Conservation (phyloP, 2,888 invertebrate genomes). For the Phyto melanocephala region DNA sequence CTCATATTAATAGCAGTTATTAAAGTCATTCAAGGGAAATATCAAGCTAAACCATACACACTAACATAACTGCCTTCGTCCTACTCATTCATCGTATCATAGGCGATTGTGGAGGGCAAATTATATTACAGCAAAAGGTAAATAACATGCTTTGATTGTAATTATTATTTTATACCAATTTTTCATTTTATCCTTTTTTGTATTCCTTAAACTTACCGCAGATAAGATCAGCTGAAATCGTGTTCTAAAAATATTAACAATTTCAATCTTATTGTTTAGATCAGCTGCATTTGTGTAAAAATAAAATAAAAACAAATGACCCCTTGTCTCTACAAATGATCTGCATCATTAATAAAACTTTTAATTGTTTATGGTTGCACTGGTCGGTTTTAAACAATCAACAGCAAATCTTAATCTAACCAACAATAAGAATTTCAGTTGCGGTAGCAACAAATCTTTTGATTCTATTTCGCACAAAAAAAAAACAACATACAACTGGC, state of each 20-base stretch:
- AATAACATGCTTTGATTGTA: no score
- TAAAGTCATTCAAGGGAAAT: conserved; percentile 2
- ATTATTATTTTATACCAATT: no score
- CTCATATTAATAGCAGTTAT: background rate
- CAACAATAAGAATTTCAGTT: conserved; percentile 8
- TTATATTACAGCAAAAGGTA: no score
- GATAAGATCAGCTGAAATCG: no score
- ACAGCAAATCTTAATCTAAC: background rate
- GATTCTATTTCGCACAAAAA: no score
- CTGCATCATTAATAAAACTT: conserved; percentile 41
- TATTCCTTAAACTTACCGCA: no score
- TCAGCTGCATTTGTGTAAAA: conserved; percentile 11
- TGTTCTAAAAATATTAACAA: no score
- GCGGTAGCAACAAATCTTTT: background rate
- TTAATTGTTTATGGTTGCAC: conserved; percentile 51
- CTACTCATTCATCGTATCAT: no score
- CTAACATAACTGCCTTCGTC: background rate
- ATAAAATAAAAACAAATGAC: conserved; percentile 14
- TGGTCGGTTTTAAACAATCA: background rate
- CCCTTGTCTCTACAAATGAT: conserved; percentile 8
- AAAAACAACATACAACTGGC: background rate
- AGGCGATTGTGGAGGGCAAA: no score
- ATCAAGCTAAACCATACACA: background rate
- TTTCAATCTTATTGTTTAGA: background rate
- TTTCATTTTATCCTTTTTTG: no score